Conservation (phyloP, 2,113 vertebrate species). For the Thalassoma bifasciatum region DNA sequence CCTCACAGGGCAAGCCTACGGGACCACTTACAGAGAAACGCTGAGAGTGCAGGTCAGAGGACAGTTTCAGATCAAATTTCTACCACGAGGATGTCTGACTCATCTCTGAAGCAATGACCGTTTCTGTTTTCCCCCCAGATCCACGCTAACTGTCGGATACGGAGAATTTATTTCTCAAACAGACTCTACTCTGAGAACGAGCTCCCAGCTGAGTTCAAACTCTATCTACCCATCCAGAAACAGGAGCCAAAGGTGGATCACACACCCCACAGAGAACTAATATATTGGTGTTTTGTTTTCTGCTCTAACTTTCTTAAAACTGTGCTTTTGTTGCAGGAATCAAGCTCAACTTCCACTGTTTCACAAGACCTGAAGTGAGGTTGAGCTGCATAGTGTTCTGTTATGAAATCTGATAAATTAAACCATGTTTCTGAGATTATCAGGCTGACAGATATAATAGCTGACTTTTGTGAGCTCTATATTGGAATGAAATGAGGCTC, state of each 20-base stretch:
- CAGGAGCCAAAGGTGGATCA: conserved; percentile 90
- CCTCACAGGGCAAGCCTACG: conserved; percentile 94
- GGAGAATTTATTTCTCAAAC: conserved; percentile 97
- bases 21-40: conserved; percentile 97
- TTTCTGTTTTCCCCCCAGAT: conserved; percentile 82
- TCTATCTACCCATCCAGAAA: conserved; percentile 95
- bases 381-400: conserved; percentile 28
- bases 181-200: conserved; percentile 96
- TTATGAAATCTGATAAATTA: conserved; percentile 6
- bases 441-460: no score
- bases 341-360: conserved; percentile 3
- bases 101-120: background rate
- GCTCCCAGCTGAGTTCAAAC: conserved; percentile 97
- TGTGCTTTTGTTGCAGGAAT: conserved; percentile 70
- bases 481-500: no score
- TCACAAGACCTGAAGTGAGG: conserved; percentile 9
- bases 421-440: background rate
- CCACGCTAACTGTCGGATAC: conserved; percentile 96
- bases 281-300: background rate
- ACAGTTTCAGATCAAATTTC: background rate
- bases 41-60: conserved; percentile 91
- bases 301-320: background rate
- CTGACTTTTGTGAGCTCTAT: no score
- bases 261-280: no score
- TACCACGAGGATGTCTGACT: background rate